Evolutionary conservation across 92 coral and sea anemone species (phyloP), one percentile per base, ranked within the genome.

Genomic region (Micromussa lordhowensis): DNA sequence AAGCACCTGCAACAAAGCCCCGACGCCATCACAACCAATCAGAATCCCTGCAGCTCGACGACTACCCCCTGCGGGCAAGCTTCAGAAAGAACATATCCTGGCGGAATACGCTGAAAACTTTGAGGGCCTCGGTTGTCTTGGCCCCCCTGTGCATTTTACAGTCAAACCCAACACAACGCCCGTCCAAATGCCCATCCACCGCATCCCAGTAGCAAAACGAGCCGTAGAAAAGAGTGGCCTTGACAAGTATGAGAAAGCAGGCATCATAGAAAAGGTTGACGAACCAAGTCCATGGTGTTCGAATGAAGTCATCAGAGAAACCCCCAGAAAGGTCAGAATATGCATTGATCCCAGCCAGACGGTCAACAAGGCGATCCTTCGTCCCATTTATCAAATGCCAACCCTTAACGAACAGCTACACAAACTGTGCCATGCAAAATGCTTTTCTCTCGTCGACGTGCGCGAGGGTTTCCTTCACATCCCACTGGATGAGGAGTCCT

Each of bases 251-350:
- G 89, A 54, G 34, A 79, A 75, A 59, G 87, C 40, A n/a, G 90
- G 93, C 57, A 79, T 90, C 64, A 85, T 92, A 57, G 38, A 38
- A 8, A 89, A 92, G 74, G 94, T 92, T 44, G 74, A 77, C 31
- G 92, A 84, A 70, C 92, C 92, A n/a, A 89, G 92, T 29, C 85
- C 86, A 57, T 92, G 92, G 92, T 89, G 91, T 53, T 87, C 84
- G 54, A 89, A 92, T 55, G 92, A 84, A 66, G 80, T 92, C 38
- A 86, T 92, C 61, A 63, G 86, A 55, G 87, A 84, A 69, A 88
- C 92, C 21, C 90, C 94, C 76, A 88, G 85, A 76, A 92, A 92
- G 59, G 89, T 92, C 90, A 66, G 92, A 75, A 84, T 88, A 8
- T 88, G 94, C 76, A 87, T 91, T 40, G 88, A 87, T 51, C 91